Percentiles rank a stretch among this genome's conserved stretches.
phyloP scores from a whole-genome alignment of 1,140 invertebrate genomes.

The Sitodiplosis mosellana region DNA sequence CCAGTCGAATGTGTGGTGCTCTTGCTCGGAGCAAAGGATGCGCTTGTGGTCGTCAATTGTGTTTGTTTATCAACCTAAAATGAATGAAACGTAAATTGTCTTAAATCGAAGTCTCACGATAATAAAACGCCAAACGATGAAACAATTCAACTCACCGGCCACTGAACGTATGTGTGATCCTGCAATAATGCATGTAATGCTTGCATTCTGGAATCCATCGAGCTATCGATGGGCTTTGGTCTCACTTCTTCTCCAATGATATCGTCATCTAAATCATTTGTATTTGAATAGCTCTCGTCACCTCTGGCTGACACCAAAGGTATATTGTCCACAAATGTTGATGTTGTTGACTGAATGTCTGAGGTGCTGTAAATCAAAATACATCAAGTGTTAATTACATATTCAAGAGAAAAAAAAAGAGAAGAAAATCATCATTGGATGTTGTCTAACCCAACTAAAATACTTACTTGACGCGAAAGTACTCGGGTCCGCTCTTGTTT shows the following conservation, averaged over 20 bases:
- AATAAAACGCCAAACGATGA: conserved; percentile 18
- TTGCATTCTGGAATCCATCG: conserved; percentile 25
- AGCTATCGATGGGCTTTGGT: conserved; percentile 20
- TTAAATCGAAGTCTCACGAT: too few relatives aligned
- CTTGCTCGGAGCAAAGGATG: too few relatives aligned
- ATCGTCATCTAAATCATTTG: conserved; percentile 15
- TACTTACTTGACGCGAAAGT: conserved; percentile 9
- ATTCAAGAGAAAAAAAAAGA: not conserved
- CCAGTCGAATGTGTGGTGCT: too few relatives aligned
- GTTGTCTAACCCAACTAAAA: not conserved
- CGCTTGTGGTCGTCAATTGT: too few relatives aligned
- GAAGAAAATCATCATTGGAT: not conserved
- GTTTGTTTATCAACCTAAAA: too few relatives aligned
- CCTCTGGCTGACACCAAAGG: not conserved
- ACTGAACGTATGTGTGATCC: conserved; percentile 66
- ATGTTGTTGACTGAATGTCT: conserved; percentile 21
- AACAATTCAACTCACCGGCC: conserved; percentile 24
- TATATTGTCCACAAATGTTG: conserved; percentile 9
- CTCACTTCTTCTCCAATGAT: conserved; percentile 24
- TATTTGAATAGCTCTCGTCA: not conserved
- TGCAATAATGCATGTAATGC: conserved; percentile 42
- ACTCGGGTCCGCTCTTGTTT: conserved; percentile 8
- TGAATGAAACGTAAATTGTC: too few relatives aligned
- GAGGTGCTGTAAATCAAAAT: conserved; percentile 2
- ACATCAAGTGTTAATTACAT: too few relatives aligned